Evolutionary conservation across 2,113 vertebrate species (phyloP), one percentile per base, ranked within the genome.

Genomic region (Trochalopteron elliotii): DNA sequence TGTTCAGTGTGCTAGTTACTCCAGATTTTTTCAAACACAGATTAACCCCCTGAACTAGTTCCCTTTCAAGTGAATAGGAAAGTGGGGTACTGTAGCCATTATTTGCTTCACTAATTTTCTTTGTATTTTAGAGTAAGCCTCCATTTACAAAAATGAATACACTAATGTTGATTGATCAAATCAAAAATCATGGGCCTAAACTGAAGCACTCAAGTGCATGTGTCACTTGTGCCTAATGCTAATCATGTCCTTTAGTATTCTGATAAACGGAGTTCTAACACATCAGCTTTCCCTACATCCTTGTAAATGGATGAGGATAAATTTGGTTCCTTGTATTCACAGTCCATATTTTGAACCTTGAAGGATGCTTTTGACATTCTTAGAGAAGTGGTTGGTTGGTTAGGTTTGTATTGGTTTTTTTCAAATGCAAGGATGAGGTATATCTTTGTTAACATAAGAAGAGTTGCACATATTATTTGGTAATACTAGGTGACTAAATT

Each of bases 21-120:
- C 94, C 57, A 75, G n/a, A 37, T 69, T 70, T 74, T 70, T 95
- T 71, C 52, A 63, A 94, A 91, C 76, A 42, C 24, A 95, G 56
- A 59, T 63, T 47, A 87, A 77, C 17, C 75, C 33, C 31, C 68
- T 55, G 33, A 94, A 88, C 30, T 57, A 52, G 19, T 33, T 79
- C 20, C 45, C 11, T 52, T 77, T 76, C 67, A 67, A 71, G 50
- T 18, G 25, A 89, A 52, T 59, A 61, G 27, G 10, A 40, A 65
- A 69, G 21, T 28, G 18, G 21, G 52, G 47, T 72, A 17, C 4
- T 23, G 15, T 30, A 71, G 28, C 24, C 57, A 79, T 63, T 82
- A 37, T 42, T 74, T 63, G 35, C 44, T 53, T 68, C 0, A 12
- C 7, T 52, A 19, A 1, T 31, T 49, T 65, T 30, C 42, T 70